Evolutionary conservation across 1,140 invertebrate genomes (phyloP).

Genomic region (Drosophila mauritiana): DNA sequence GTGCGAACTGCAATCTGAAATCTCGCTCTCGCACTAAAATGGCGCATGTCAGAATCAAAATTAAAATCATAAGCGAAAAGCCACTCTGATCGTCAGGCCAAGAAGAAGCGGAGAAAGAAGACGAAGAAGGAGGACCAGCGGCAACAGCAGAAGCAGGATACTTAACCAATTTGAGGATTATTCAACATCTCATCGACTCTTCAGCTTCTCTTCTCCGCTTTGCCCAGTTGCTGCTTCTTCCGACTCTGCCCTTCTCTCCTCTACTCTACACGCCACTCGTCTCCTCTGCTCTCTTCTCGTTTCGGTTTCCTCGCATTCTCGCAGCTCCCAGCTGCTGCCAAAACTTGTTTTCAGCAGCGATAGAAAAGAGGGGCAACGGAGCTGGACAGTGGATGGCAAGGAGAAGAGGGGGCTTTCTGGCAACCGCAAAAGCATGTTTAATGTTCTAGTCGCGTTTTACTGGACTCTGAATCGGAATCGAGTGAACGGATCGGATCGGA

Average conservation of each 20-base stretch:
- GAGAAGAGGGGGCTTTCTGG: constrained; percentile 7
- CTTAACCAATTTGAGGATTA: constrained; percentile 39
- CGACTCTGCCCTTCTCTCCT: neutral
- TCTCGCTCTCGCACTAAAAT: constrained; percentile 54
- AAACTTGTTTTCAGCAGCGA: constrained; percentile 48
- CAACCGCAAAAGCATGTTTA: constrained; percentile 56
- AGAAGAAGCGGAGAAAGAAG: neutral
- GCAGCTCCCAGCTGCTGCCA: constrained; percentile 58
- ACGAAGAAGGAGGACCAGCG: neutral
- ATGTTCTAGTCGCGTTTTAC: constrained; percentile 41
- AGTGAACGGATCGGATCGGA: constrained; percentile 5
- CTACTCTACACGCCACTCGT: too few relatives aligned
- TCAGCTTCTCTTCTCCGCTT: constrained; percentile 14
- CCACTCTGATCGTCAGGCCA: constrained; percentile 31
- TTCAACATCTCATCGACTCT: constrained; percentile 40
- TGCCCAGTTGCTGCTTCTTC: neutral
- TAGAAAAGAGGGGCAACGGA: neutral
- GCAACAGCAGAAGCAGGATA: constrained; percentile 25
- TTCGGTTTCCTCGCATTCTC: constrained; percentile 51
- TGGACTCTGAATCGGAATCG: neutral
- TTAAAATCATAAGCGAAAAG: neutral
- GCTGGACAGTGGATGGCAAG: neutral
- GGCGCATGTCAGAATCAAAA: constrained; percentile 61
- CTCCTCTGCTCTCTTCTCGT: constrained; percentile 5
- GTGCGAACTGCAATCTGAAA: constrained; percentile 45